Evolutionary conservation across 2,797 vertebrate species (phyloP).

Genomic region (Todus mexicanus): DNA sequence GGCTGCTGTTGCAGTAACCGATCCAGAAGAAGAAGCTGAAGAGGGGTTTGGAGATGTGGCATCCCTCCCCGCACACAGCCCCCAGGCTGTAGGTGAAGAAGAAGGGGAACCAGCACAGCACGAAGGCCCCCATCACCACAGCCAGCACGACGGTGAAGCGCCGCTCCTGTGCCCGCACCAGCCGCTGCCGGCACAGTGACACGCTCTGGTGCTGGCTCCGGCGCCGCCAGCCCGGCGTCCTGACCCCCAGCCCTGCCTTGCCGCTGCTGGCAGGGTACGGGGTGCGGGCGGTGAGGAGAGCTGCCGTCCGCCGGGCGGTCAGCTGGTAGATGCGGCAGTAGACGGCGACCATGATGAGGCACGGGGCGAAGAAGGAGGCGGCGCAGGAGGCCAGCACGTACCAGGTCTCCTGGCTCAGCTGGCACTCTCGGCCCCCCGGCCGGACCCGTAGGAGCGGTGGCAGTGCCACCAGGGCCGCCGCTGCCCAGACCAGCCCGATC

Average conservation of each 20-base stretch:
- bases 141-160: constrained; percentile 89
- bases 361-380: constrained; percentile 88
- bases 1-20: constrained; percentile 91
- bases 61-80: constrained; percentile 83
- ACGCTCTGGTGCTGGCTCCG: constrained; percentile 49
- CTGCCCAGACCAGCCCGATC: constrained; percentile 84
- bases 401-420: constrained; percentile 90
- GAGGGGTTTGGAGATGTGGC: constrained; percentile 80
- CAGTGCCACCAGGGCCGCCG: constrained; percentile 86
- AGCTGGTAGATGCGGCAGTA: constrained; percentile 91
- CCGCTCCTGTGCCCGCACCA: constrained; percentile 77
- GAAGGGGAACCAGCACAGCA: constrained; percentile 93
- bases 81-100: constrained; percentile 91
- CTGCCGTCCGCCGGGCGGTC: constrained; percentile 80
- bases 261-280: background rate
- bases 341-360: constrained; percentile 88
- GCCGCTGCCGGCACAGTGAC: constrained; percentile 43
- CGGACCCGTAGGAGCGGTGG: constrained; percentile 84
- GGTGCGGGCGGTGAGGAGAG: constrained; percentile 77
- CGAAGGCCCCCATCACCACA: constrained; percentile 88
- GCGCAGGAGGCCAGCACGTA: constrained; percentile 88
- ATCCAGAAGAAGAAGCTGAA: constrained; percentile 96
- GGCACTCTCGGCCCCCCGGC: constrained; percentile 72
- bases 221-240: background rate
- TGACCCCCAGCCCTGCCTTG: background rate